These are phyloP conservation scores for Erpornis zantholeuca DNA, from an alignment of 2,113 vertebrate species.

Conservation along the genomic window DNA sequence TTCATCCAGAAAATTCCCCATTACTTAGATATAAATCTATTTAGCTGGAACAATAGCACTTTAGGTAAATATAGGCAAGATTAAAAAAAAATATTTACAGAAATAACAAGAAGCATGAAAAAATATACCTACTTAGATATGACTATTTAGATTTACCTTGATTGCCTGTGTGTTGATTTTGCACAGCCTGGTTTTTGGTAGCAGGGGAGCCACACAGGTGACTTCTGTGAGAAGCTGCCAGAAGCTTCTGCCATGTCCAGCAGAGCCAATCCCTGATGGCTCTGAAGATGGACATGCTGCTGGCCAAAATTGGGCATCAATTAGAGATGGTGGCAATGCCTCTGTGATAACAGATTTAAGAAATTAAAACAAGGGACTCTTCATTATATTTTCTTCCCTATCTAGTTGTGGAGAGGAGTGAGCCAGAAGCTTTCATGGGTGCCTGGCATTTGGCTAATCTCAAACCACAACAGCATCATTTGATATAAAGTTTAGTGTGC, in stretches of 20 bases:
- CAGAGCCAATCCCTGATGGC: not conserved
- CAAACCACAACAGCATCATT: not conserved
- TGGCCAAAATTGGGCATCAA: not conserved
- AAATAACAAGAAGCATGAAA: not conserved
- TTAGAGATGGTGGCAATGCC: not conserved
- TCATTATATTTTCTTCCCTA: not conserved
- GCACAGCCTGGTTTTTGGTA: accelerated
- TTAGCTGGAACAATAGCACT: not conserved
- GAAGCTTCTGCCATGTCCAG: not conserved
- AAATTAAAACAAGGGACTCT: not conserved
- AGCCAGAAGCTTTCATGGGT: accelerated
- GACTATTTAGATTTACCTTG: not conserved
- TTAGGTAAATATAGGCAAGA: not conserved
- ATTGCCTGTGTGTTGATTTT: not conserved
- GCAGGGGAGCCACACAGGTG: no score
- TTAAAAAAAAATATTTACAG: not conserved
- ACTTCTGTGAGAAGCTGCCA: not conserved
- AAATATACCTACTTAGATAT: not conserved
- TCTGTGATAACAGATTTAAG: not conserved
- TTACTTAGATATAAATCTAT: not conserved
- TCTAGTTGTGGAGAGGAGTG: not conserved
- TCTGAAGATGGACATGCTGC: not conserved
- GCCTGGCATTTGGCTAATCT: not conserved
- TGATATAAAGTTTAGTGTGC: not conserved
- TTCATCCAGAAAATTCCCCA: not conserved